Evolutionary conservation across 37 sponge, comb jelly and placozoan species (phyloP).

Genomic region (Haliclona indistincta): DNA sequence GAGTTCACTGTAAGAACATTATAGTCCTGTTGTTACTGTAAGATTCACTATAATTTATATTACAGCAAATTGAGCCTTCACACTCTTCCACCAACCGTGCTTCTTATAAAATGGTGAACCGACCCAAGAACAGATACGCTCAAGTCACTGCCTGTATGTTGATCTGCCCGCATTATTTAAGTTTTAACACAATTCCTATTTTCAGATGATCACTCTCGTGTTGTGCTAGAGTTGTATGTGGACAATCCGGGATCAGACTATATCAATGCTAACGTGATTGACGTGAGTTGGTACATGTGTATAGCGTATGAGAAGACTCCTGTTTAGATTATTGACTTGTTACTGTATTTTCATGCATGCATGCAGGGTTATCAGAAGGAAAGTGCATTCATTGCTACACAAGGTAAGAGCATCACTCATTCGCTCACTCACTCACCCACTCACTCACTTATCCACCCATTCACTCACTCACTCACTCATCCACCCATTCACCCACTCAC

Average conservation of each 20-base stretch:
- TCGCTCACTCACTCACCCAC: too few species aligned
- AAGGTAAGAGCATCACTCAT: too few species aligned
- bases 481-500: too few species aligned
- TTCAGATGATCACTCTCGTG: conserved; percentile 95
- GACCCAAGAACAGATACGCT: conserved; percentile 1
- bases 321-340: too few species aligned
- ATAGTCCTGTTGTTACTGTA: background rate
- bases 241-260: conserved; percentile 79
- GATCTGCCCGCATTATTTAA: background rate
- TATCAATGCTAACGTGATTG: conserved; percentile 90
- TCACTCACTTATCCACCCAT: too few species aligned
- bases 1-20: conserved; percentile 59
- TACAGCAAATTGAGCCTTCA: background rate
- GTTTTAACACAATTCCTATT: too few species aligned
- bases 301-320: too few species aligned
- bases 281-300: conserved; percentile 48
- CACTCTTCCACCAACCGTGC: background rate
- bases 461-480: too few species aligned
- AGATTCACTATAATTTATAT: background rate
- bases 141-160: conserved; percentile 4
- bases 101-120: conserved; percentile 4
- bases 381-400: conserved; percentile 27
- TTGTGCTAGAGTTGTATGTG: conserved; percentile 48
- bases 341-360: too few species aligned
- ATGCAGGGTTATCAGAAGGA: conserved; percentile 67